Evolutionary conservation across 2,113 vertebrate genomes (phyloP), one percentile per base, ranked within the genome.

Genomic region (Bufo gargarizans): DNA sequence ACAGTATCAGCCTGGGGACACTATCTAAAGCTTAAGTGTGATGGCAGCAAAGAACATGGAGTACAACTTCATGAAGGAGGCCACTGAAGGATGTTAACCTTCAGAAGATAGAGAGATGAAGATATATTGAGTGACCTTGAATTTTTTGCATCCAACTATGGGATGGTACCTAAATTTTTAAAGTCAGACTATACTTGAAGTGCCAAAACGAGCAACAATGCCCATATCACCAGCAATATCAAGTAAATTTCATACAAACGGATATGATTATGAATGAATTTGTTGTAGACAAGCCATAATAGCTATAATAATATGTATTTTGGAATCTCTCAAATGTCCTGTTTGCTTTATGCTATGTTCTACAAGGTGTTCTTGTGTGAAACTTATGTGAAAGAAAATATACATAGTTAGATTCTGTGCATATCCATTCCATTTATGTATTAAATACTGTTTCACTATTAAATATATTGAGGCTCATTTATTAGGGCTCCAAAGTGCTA

Each of bases 1-100:
- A 89, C 98, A 99, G 94, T 99, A 99, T 92, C 98, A 99, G 91
- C 98, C 98, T 0, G 98, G 98, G 87, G 98, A 99, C 87, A 95
- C 97, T 93, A 94, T 96, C 94, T 96, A 94, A 95, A 91, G 83
- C 17, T 13, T 33, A 12, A 69, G 4, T 33, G 22, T 4, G 13
- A 59, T 10, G 20, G 17, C 17, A 58, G 12, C 16, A 45, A 69
- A 12, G n/a, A 79, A 55, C 3, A n/a, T 78, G 74, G 74, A 58
- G 63, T 43, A 14, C 45, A 58, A 16, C 10, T 33, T 22, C 33
- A 33, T 33, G 33, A 33, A 33, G 33, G 33, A 33, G 33, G 50
- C 22, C 10, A 22, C 50, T 53, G 77, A 78, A 78, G 2, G 22
- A 11, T 13, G n/a, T 0, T 49, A 7, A 47, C 47, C 7, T 4